Conservation (phyloP, 2,113 vertebrate species). For the Urocolius indicus region DNA sequence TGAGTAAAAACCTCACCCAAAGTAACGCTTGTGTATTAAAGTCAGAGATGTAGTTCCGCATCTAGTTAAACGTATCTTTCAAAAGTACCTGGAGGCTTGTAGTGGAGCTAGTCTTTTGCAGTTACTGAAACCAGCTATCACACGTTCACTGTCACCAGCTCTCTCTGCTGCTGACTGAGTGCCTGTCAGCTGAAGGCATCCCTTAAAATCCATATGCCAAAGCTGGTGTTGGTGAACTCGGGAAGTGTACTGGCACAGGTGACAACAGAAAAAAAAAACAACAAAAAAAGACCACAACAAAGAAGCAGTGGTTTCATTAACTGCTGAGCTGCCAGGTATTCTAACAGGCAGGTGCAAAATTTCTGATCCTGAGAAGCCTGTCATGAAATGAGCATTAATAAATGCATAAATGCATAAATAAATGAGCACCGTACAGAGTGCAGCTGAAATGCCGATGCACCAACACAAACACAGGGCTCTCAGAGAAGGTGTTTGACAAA, state of each 20-base stretch:
- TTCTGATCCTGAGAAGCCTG: not conserved
- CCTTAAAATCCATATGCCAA: not conserved
- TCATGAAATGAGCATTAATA: not conserved
- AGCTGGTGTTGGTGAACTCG: not conserved
- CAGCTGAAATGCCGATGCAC: not conserved
- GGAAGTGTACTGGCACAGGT: not conserved
- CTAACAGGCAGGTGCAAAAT: not conserved
- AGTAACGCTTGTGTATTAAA: not conserved
- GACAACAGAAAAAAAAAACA: not conserved
- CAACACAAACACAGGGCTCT: not conserved
- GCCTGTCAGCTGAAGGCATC: not conserved
- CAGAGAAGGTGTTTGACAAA: not conserved
- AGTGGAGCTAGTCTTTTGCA: not conserved
- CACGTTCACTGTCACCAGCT: not conserved
- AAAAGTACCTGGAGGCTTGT: not conserved
- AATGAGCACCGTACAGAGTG: not conserved
- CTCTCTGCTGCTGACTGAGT: not conserved
- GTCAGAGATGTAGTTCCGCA: not conserved
- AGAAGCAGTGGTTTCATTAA: not conserved
- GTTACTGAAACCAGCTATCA: not conserved
- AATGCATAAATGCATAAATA: not conserved
- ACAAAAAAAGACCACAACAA: not conserved
- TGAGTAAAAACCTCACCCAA: not conserved
- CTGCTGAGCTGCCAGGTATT: not conserved
- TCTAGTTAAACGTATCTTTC: not conserved